phyloP scores from a whole-genome alignment of 1,140 invertebrate species.

The Leptopilina clavipes region DNA sequence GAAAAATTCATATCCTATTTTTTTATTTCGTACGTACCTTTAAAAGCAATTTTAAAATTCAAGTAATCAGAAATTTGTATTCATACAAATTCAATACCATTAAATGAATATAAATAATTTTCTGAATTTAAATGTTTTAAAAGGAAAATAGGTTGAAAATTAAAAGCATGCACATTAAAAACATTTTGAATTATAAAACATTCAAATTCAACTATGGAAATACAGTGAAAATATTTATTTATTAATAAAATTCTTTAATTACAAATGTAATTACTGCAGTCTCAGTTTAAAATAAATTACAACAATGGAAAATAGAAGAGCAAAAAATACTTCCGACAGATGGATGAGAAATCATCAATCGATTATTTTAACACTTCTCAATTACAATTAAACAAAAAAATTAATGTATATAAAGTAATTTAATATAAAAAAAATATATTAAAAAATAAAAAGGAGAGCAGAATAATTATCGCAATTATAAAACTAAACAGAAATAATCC shows the following conservation, averaged over 20 bases:
- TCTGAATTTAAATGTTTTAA: no score
- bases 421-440: background rate
- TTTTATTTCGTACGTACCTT: no score
- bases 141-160: background rate
- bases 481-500: background rate
- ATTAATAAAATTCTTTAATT: background rate
- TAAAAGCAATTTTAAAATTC: background rate
- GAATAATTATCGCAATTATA: background rate
- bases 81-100: background rate
- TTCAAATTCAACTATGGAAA: background rate
- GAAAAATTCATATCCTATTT: no score
- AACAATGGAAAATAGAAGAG: background rate
- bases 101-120: no score
- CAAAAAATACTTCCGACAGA: background rate
- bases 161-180: background rate
- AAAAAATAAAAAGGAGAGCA: conserved; percentile 13
- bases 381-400: background rate
- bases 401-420: background rate
- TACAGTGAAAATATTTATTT: background rate
- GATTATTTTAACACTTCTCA: conserved; percentile 16
- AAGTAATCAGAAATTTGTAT: background rate
- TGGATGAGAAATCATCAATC: background rate
- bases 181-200: background rate
- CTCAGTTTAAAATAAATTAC: background rate
- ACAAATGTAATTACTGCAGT: background rate